Evolutionary conservation across 2,888 invertebrate species (phyloP).

Genomic region (Chalcosyrphus nemorum): DNA sequence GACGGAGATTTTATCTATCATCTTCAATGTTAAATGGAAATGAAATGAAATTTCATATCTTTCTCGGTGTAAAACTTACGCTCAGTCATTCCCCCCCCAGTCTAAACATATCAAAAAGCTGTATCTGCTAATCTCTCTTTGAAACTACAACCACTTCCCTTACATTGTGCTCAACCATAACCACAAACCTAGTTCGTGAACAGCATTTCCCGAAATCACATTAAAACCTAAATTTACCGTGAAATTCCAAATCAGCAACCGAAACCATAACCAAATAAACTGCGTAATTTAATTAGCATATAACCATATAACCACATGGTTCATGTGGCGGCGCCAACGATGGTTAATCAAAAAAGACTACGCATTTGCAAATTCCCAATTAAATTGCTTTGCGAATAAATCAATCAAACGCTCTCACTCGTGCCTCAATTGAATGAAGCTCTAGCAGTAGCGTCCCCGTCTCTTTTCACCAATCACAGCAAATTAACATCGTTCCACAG

Average conservation of each 20-base stretch:
- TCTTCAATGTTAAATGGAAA: no score
- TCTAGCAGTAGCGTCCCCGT: no score
- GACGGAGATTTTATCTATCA: no score
- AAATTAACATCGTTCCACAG: background rate
- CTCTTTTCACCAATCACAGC: background rate
- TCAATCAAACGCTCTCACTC: background rate
- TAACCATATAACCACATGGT: background rate
- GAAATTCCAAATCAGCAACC: background rate
- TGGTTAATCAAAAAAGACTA: background rate
- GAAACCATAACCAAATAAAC: conserved; percentile 4
- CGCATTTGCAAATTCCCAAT: background rate
- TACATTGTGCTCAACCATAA: background rate
- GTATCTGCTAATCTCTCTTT: background rate
- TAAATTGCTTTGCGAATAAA: background rate
- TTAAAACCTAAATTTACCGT: background rate
- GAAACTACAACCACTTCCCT: background rate
- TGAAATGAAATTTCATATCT: no score
- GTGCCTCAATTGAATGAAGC: background rate
- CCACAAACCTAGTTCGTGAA: background rate
- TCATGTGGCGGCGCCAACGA: background rate
- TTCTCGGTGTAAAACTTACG: no score
- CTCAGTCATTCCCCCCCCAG: no score
- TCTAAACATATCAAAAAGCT: no score
- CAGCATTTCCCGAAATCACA: background rate
- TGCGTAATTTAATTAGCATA: conserved; percentile 6